Conservation (phyloP, 2,797 vertebrate genomes). For the Crax fasciolata region DNA sequence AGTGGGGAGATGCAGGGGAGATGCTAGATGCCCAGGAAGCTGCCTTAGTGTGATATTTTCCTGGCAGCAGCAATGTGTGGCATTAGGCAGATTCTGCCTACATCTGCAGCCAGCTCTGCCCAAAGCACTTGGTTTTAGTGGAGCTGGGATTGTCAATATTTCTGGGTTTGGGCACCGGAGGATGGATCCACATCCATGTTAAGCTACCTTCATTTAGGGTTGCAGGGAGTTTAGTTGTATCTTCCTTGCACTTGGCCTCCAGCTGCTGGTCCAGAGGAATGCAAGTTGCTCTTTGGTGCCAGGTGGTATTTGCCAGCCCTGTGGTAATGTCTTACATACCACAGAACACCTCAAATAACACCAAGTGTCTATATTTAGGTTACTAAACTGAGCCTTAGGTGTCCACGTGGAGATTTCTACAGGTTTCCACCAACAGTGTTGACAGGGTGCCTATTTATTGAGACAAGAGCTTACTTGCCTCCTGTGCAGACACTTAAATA, state of each 20-base stretch:
- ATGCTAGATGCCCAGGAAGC: neutral
- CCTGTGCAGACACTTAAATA: neutral
- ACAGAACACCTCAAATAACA: neutral
- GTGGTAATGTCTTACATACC: neutral
- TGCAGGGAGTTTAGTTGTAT: neutral
- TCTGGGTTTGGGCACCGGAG: neutral
- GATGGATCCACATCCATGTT: neutral
- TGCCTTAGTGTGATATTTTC: neutral
- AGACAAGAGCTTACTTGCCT: neutral
- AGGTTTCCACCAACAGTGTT: neutral
- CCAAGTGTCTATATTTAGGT: neutral
- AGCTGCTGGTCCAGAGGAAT: neutral
- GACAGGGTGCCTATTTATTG: neutral
- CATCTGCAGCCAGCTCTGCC: neutral
- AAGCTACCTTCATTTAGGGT: neutral
- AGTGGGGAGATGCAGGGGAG: neutral
- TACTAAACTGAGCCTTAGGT: neutral
- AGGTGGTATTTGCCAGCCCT: neutral
- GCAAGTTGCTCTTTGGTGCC: neutral
- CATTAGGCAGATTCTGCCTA: neutral
- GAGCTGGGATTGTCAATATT: neutral
- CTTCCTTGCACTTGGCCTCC: neutral
- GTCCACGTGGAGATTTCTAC: neutral
- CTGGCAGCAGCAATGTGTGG: neutral
- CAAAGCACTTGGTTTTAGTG: neutral